Evolutionary conservation across 2,888 invertebrate species (phyloP), one percentile per base, ranked within the genome.

Genomic region (Orthonevra nobilis): DNA sequence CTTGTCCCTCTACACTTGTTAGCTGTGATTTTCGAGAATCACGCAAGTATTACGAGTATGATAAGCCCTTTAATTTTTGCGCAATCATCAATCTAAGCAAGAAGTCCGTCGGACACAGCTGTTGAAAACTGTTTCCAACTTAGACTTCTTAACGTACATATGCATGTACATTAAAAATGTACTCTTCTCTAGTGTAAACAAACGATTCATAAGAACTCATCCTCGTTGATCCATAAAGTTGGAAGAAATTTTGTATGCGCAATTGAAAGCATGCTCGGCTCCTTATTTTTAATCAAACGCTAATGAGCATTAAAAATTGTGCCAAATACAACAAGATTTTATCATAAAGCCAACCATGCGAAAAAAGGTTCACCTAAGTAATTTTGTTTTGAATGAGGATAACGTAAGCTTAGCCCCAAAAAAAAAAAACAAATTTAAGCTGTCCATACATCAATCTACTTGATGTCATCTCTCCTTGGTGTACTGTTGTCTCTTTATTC

Each of bases 341-440:
- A 58, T 58, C 68, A 36, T 12, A 69, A 58, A 42, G 32, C 4
- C 32, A 26, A 40, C 6, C 58, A 50, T 14, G 48, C 42, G 58
- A 58, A 69, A 69, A 69, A 69, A 50, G 68, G 68, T 69, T 58
- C 32, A 69, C 68, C 46, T 58, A 36, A n/a, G n/a, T n/a, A n/a
- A n/a, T n/a, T n/a, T n/a, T n/a, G n/a, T n/a, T 48, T 48, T 26
- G 17, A 54, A 32, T 54, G 26, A 15, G 32, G 23, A 23, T 20
- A 30, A 17, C 20, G 32, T 40, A 52, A 52, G 12, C 17, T 14
- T 2, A 3, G 12, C 14, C 5, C 20, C 34, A 32, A n/a, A 32
- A 42, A 36, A 23, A 66, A 23, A 17, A 7, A 17, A 12, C 7
- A 2, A 40, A 20, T 1, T 12, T 23, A 66, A 46, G 17, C 44